Evolutionary conservation across 1,140 invertebrate species (phyloP), one percentile per base, ranked within the genome.

Genomic region (Saccostrea glomerata): DNA sequence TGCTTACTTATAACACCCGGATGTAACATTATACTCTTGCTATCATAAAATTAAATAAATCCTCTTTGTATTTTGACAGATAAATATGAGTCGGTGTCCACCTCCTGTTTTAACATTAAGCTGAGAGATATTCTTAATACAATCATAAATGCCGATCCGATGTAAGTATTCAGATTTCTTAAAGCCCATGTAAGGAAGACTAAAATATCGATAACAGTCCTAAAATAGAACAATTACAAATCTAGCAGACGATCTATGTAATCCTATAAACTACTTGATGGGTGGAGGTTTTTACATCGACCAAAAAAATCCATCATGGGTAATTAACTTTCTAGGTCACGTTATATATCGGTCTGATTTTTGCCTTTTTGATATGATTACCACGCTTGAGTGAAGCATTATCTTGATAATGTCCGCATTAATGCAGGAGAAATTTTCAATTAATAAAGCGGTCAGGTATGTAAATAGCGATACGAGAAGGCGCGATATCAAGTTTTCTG

Each of bases 211-310:
- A 77, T 77, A 11, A 13, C 70, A 15, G 25, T 36, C 70, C 25
- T 15, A 77, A 77, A 77, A 77, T 77, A 77, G 70, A 77, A 77
- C 25, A 36, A 11, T 77, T 36, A 77, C 25, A 30, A 77, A 77
- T 77, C 23, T 73, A 73, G 25, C 66, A 73, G 25, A 73, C 66
- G 66, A 25, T 30, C 17, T 20, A 20, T 5, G n/a, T 20, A 63
- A 63, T 77, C 23, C 70, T 77, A 36, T 77, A 12, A 77, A 30
- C 25, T 15, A 30, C 25, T 77, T 30, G 2, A 63, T 63, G 23
- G 23, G 70, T 77, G 23, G 13, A 63, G 70, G 70, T 12, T 36
- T 36, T 15, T 15, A 25, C 23, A 77, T 77, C 70, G 25, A 77
- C 25, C 25, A 36, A 30, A 25, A 30, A 77, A 15, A 30, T 7